phyloP scores from a whole-genome alignment of 2,113 vertebrate species.

The Nematolebias whitei region DNA sequence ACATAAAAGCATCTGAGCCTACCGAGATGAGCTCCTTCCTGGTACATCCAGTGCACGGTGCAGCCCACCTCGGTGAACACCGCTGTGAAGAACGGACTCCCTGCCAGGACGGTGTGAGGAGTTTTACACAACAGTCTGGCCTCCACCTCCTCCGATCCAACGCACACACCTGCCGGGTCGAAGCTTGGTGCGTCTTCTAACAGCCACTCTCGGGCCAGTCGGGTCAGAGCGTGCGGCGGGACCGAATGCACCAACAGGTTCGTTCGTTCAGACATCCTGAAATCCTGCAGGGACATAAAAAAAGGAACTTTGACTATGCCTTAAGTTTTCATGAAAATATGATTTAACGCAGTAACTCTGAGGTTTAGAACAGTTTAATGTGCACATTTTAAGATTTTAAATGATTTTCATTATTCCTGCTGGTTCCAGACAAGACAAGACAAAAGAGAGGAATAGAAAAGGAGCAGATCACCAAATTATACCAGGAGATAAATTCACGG shows the following conservation, averaged over 20 bases:
- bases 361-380: no score
- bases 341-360: not conserved
- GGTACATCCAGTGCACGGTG: slow-evolving; percentile 80
- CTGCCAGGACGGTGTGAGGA: slow-evolving; percentile 79
- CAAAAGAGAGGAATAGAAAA: not conserved
- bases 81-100: slow-evolving; percentile 84
- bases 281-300: not conserved
- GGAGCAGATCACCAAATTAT: no score
- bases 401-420: not conserved
- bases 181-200: slow-evolving; percentile 84
- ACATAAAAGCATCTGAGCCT: not conserved
- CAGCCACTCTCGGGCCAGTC: slow-evolving; percentile 83
- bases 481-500: no score
- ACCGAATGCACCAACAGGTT: slow-evolving; percentile 54
- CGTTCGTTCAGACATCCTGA: slow-evolving; percentile 42
- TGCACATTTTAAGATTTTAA: not conserved
- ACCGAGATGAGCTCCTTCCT: slow-evolving; percentile 76
- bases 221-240: slow-evolving; percentile 69
- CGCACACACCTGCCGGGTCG: slow-evolving; percentile 79
- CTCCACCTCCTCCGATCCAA: slow-evolving; percentile 65
- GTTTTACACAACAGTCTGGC: slow-evolving; percentile 82
- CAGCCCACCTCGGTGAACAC: slow-evolving; percentile 83
- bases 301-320: no score
- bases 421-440: not conserved
- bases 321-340: not conserved